Conservation (phyloP, 2,797 vertebrate species). For the Sphenodon punctatus region DNA sequence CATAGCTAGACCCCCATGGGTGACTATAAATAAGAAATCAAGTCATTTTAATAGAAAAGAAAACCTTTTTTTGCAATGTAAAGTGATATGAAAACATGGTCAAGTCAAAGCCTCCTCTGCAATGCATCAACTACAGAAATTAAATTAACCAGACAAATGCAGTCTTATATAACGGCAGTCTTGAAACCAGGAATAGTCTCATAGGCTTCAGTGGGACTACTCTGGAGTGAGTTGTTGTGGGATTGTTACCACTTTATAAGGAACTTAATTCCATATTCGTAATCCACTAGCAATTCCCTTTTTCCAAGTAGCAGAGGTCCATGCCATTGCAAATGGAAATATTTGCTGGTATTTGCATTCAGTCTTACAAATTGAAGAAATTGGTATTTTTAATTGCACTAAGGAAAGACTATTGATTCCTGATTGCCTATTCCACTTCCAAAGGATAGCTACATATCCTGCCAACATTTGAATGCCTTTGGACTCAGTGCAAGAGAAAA, state of each 20-base stretch:
- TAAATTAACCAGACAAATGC: neutral
- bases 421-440: neutral
- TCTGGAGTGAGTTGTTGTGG: too few species aligned
- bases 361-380: fast-evolving
- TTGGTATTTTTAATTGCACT: neutral
- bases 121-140: neutral
- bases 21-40: neutral
- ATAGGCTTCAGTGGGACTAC: too few species aligned
- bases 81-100: neutral
- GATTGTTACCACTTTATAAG: too few species aligned
- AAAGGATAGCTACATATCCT: neutral
- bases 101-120: neutral
- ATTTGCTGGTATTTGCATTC: neutral
- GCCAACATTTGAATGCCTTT: neutral
- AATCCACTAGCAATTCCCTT: too few species aligned
- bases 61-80: neutral
- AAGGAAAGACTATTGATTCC: neutral
- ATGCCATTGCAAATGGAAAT: constrained; percentile 12
- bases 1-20: neutral
- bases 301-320: too few species aligned
- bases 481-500: neutral
- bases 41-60: neutral
- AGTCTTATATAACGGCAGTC: neutral
- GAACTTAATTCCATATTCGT: too few species aligned
- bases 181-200: too few species aligned